phyloP scores from a whole-genome alignment of 1,140 invertebrate genomes.

The Berghia stephanieae region DNA sequence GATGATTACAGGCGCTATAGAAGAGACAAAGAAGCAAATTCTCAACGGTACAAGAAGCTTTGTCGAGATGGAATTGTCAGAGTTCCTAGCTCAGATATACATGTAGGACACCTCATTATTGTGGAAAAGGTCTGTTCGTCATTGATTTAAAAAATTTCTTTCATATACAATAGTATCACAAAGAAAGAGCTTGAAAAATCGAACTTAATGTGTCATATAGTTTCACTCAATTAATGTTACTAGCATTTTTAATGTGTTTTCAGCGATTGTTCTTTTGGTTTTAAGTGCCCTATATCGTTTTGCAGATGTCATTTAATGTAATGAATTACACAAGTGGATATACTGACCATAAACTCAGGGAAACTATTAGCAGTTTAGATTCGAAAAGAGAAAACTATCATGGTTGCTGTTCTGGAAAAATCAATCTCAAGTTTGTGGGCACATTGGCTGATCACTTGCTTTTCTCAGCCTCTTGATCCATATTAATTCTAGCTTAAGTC shows the following conservation, averaged over 20 bases:
- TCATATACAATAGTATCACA: background rate
- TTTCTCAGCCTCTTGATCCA: too few species aligned
- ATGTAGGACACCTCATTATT: slow-evolving; percentile 78
- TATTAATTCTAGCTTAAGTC: too few species aligned
- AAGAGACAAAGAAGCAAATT: slow-evolving; percentile 94
- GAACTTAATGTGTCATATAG: background rate
- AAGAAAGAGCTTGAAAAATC: background rate
- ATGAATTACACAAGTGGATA: too few species aligned
- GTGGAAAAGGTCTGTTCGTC: slow-evolving; percentile 66
- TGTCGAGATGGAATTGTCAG: slow-evolving; percentile 66
- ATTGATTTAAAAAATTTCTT: background rate
- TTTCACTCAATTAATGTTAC: background rate
- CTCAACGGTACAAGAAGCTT: slow-evolving; percentile 77
- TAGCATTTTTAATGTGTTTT: background rate
- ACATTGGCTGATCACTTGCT: too few species aligned
- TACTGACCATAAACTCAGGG: too few species aligned
- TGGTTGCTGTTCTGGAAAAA: too few species aligned
- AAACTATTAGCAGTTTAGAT: too few species aligned
- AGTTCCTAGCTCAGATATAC: slow-evolving; percentile 67
- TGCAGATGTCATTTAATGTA: too few species aligned
- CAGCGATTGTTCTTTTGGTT: too few species aligned
- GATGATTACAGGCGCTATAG: slow-evolving; percentile 93
- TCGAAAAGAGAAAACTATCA: too few species aligned
- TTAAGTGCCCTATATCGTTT: too few species aligned
- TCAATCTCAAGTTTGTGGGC: too few species aligned